Evolutionary conservation across 1,140 invertebrate species (phyloP).

Genomic region (Nebria ingens): DNA sequence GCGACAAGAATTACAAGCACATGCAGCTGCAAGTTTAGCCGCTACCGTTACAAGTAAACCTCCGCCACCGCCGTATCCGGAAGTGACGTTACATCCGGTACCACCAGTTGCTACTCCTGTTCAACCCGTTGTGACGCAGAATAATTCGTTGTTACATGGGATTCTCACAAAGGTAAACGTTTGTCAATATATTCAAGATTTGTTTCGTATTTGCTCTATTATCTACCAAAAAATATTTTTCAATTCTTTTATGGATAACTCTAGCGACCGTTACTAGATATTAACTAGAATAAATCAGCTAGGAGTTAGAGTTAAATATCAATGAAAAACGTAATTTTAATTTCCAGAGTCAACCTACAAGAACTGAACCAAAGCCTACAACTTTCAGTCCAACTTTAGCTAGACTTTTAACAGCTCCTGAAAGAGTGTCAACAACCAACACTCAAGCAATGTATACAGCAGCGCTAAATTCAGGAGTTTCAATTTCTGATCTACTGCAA

Average conservation of each 20-base stretch:
- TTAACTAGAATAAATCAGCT: too few species aligned
- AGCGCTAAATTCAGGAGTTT: slow-evolving; percentile 33
- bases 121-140: slow-evolving; percentile 33
- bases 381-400: slow-evolving; percentile 69
- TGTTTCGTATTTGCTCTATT: too few species aligned
- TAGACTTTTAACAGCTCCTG: slow-evolving; percentile 60
- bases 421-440: slow-evolving; percentile 32
- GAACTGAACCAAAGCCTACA: slow-evolving; percentile 38
- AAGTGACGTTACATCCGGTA: slow-evolving; percentile 66
- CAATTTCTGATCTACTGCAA: slow-evolving; percentile 47
- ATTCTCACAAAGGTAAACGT: slow-evolving; percentile 62
- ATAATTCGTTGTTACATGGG: slow-evolving; percentile 59
- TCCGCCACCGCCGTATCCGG: slow-evolving; percentile 50
- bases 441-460: slow-evolving; percentile 20
- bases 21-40: slow-evolving; percentile 18
- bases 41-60: slow-evolving; percentile 1
- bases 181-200: neutral
- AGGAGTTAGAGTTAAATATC: too few species aligned
- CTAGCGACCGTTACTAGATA: too few species aligned
- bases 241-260: too few species aligned
- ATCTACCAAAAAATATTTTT: too few species aligned
- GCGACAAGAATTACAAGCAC: slow-evolving; percentile 35
- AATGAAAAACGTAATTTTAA: neutral
- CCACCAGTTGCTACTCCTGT: slow-evolving; percentile 31
- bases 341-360: slow-evolving; percentile 28